Percentiles rank a stretch among this genome's conserved stretches.
Evolutionary conservation across 92 coral and sea anemone species (phyloP).

Genomic region (Porites rus): DNA sequence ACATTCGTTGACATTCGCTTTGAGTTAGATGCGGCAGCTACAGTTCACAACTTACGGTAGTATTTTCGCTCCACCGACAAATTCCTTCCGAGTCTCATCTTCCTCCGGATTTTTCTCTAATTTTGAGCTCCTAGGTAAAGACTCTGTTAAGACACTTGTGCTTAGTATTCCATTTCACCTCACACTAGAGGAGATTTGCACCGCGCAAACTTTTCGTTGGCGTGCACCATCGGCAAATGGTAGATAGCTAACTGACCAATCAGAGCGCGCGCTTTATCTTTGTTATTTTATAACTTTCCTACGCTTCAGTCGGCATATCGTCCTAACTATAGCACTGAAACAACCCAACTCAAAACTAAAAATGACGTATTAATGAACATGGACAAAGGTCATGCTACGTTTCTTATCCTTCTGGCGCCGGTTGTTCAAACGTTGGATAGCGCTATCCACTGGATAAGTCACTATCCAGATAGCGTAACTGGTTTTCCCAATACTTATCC

Average conservation of each 20-base stretch:
- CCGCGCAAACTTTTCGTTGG: too few species aligned
- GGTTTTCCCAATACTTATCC: too few species aligned
- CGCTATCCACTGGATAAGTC: too few species aligned
- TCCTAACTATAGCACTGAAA: constrained; percentile 3
- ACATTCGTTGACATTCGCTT: not conserved
- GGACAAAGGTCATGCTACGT: too few species aligned
- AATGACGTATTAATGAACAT: not conserved
- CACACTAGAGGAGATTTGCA: too few species aligned
- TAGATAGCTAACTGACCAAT: too few species aligned
- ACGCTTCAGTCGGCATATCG: not conserved
- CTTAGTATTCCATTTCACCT: constrained; percentile 5
- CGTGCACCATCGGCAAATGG: too few species aligned
- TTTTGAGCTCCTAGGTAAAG: constrained; percentile 12
- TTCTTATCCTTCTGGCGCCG: too few species aligned
- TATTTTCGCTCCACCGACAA: not conserved
- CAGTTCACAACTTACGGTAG: too few species aligned
- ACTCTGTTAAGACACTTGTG: constrained; percentile 33
- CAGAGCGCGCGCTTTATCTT: too few species aligned
- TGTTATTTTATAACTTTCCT: not conserved
- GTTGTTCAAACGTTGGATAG: too few species aligned
- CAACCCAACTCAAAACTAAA: not conserved
- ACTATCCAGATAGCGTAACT: too few species aligned
- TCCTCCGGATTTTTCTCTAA: not conserved
- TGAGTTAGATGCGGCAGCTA: constrained; percentile 14
- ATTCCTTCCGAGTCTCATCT: not conserved